Percentiles rank a stretch among this genome's conserved stretches.
Conservation (phyloP, 1,140 invertebrate genomes). For the Mizuhopecten yessoensis region DNA sequence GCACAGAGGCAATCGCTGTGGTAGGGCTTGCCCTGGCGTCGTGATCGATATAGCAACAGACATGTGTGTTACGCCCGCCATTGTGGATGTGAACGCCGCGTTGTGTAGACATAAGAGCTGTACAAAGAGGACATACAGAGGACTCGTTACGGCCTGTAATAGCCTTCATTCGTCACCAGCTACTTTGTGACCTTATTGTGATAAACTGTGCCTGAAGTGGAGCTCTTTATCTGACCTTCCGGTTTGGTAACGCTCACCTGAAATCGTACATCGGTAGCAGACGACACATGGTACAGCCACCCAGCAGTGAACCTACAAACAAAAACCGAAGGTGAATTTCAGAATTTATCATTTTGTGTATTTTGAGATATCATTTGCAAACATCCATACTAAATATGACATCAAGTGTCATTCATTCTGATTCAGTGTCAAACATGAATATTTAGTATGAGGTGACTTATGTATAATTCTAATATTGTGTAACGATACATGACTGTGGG, state of each 20-base stretch:
- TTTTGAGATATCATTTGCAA: too few species aligned
- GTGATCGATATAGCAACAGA: slow-evolving; percentile 18
- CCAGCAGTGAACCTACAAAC: background rate
- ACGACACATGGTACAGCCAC: background rate
- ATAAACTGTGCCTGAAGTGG: background rate
- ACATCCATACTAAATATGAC: too few species aligned
- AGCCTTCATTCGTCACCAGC: background rate
- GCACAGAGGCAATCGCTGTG: background rate
- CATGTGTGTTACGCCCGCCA: slow-evolving; percentile 21
- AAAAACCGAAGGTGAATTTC: background rate
- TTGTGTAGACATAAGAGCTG: background rate
- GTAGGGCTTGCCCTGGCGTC: background rate
- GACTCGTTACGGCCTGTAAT: too few species aligned
- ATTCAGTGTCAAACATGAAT: background rate
- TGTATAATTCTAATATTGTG: background rate
- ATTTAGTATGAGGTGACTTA: background rate
- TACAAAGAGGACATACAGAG: background rate
- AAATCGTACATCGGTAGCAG: background rate
- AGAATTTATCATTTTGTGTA: too few species aligned
- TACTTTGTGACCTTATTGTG: background rate
- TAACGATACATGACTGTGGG: background rate
- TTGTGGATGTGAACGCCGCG: background rate
- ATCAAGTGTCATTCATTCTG: background rate
- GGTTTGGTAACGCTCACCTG: background rate
- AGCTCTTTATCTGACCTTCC: background rate